Conservation (phyloP, 53 echinoderm and acorn worm species). For the Glandiceps talaboti region DNA sequence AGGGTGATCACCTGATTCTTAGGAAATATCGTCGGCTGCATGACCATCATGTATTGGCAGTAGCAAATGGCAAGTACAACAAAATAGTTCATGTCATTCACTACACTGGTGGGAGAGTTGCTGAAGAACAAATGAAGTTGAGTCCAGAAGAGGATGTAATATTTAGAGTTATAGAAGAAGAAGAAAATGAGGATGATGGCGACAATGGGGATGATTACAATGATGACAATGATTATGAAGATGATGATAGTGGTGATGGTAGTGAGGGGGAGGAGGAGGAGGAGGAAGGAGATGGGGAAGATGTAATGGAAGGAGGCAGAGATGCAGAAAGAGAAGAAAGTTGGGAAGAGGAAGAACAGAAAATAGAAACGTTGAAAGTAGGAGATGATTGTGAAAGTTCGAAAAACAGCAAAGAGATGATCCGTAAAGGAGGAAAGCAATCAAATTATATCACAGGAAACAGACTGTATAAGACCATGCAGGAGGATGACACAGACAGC, state of each 20-base stretch:
- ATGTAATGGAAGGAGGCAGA: too few species aligned
- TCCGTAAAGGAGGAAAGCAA: too few species aligned
- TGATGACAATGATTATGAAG: neutral
- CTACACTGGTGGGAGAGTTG: neutral
- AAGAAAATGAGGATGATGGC: neutral
- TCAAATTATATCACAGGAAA: too few species aligned
- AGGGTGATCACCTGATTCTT: neutral
- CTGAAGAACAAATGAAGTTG: neutral
- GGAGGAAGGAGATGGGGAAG: too few species aligned
- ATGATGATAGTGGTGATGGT: neutral
- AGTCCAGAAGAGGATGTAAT: neutral
- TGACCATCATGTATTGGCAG: neutral
- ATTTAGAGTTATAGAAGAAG: neutral
- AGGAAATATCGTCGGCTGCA: neutral
- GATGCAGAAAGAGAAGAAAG: too few species aligned
- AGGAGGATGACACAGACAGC: too few species aligned
- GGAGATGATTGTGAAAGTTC: too few species aligned
- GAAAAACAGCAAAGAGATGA: too few species aligned
- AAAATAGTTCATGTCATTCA: neutral
- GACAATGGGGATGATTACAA: neutral
- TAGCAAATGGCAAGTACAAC: neutral
- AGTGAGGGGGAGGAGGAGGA: too few species aligned
- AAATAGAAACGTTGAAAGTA: too few species aligned
- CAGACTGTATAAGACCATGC: too few species aligned
- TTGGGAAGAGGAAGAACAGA: too few species aligned